Evolutionary conservation across 92 coral and sea anemone genomes (phyloP), one percentile per base, ranked within the genome.

Genomic region (Parazoanthus swiftii): DNA sequence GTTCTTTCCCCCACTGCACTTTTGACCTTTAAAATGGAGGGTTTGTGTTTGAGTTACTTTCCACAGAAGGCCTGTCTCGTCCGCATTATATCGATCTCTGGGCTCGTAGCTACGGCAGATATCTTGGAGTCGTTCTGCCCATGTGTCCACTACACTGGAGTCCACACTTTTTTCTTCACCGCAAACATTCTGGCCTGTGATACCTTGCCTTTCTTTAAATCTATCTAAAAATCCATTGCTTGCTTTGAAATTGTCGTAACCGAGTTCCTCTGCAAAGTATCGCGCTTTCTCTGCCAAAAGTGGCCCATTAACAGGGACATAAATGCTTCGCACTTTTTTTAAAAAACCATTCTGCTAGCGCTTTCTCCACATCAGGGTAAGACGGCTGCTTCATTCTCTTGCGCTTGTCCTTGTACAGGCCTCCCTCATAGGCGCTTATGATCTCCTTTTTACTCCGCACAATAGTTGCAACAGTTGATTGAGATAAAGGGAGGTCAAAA

Each of bases 101-200:
- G 33, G 33, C 33, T 29, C 33, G 33, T 29, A 88, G 76, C 74
- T 39, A 3, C 43, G 83, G 56, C 82, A 88, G 59, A 88, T 81
- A 37, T 88, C 88, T 25, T 76, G 91, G 74, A 88, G 88, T 20
- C 81, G 88, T 48, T 88, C 91, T 18, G 73, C 73, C 90, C 82
- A 88, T 11, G 88, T 88, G n/a, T 88, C 81, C 20, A 88, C 86
- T 21, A 70, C 70, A 88, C 16, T 26, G 7, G 88, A 76, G 48
- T 81, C 91, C 5, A 81, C 82, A 44, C 76, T 88, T 71, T 88
- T 88, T 81, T 81, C 91, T 88, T 89, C 91, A 20, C 91, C 91
- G 43, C 88, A 82, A 23, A 89, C 77, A 89, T 33, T 71, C 82
- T 89, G 88, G 82, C 82, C 83, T 74, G 86, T 82, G 6, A 89